These are phyloP conservation scores for Orientallactaga bullata DNA, from an alignment of 2,113 vertebrate genomes.

Conservation along the genomic window DNA sequence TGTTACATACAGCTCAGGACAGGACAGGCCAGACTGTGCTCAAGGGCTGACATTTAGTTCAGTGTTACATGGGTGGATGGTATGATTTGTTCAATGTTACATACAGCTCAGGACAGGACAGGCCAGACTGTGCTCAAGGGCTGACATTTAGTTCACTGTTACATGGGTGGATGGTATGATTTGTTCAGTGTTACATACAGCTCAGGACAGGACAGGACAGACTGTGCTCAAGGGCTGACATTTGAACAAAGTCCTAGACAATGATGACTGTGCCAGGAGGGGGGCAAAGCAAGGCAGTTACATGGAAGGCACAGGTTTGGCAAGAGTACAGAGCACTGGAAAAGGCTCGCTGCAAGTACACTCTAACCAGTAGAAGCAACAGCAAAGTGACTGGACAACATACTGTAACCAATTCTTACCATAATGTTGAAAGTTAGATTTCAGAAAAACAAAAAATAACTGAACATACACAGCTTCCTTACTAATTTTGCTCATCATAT, in stretches of 20 bases:
- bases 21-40: too few relatives aligned
- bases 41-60: too few relatives aligned
- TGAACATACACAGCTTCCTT: constrained; percentile 49
- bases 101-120: too few relatives aligned
- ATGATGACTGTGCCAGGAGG: not conserved
- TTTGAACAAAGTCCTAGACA: not conserved
- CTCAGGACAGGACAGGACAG: too few relatives aligned
- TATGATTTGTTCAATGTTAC: too few relatives aligned
- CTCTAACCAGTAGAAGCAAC: not conserved
- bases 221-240: too few relatives aligned
- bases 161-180: too few relatives aligned
- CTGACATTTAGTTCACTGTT: too few relatives aligned
- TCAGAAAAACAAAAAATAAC: constrained; percentile 67
- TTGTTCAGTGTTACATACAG: too few relatives aligned
- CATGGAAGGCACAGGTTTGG: not conserved
- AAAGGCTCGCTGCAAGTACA: not conserved
- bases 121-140: too few relatives aligned
- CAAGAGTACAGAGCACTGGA: not conserved
- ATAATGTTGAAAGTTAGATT: constrained; percentile 44
- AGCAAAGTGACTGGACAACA: not conserved
- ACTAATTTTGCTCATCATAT: constrained; percentile 44
- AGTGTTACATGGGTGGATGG: too few relatives aligned
- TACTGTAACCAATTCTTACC: not conserved
- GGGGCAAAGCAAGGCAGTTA: not conserved
- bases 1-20: too few relatives aligned